Evolutionary conservation across 2,113 vertebrate genomes (phyloP).

Genomic region (Chloebia gouldiae): DNA sequence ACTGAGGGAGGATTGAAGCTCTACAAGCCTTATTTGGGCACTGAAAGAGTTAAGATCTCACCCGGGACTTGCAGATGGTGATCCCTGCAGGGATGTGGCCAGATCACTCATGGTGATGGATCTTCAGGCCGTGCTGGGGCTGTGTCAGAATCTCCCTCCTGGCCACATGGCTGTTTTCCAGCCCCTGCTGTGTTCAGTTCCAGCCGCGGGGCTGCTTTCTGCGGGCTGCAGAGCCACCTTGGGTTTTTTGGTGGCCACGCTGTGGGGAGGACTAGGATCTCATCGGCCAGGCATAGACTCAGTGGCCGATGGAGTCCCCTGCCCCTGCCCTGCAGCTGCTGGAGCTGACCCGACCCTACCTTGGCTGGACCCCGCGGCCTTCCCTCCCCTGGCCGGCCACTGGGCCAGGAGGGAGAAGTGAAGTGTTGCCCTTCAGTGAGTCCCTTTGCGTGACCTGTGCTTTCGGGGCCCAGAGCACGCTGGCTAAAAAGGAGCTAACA

Average conservation of each 20-base stretch:
- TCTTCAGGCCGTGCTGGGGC: neutral
- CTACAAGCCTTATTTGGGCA: neutral
- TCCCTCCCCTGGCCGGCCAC: neutral
- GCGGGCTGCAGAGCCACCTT: neutral
- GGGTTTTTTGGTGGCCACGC: fast-evolving
- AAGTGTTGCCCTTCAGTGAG: neutral
- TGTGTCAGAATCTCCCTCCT: neutral
- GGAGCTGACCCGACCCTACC: neutral
- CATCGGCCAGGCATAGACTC: neutral
- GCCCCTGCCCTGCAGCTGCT: neutral
- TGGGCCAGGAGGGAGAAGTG: neutral
- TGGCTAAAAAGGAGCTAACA: neutral
- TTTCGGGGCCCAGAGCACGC: neutral
- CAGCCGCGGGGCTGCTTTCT: neutral
- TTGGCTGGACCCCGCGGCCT: too few relatives aligned
- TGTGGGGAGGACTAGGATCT: neutral
- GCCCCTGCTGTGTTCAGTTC: neutral
- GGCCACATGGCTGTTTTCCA: neutral
- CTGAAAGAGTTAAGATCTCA: neutral
- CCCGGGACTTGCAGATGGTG: neutral
- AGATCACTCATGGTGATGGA: neutral
- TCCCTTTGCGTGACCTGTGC: neutral
- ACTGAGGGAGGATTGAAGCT: neutral
- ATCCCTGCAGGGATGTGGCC: neutral
- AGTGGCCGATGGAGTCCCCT: neutral